Conservation (phyloP, 2,113 vertebrate species). For the Corythornis madagascariensis region DNA sequence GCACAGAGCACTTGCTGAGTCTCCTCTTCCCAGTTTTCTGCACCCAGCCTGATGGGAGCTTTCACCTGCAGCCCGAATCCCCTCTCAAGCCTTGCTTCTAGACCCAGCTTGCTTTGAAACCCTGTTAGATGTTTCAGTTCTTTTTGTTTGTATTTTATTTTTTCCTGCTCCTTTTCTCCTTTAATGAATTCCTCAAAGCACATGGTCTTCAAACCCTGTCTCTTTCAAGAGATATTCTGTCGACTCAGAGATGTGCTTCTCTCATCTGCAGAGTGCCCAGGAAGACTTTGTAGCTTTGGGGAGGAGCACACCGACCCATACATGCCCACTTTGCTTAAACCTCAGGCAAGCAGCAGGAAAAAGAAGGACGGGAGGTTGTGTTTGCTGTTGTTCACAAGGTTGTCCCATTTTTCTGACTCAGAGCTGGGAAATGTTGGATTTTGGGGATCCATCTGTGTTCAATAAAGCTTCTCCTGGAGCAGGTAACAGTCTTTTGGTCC, state of each 20-base stretch:
- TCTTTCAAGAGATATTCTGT: slow-evolving; percentile 4
- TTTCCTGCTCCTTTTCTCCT: not conserved
- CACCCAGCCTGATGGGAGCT: not conserved
- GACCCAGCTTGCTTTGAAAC: not conserved
- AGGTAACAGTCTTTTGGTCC: accelerated
- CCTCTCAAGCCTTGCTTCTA: not conserved
- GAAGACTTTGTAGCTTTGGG: not conserved
- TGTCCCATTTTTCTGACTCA: not conserved
- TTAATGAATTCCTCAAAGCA: slow-evolving; percentile 28
- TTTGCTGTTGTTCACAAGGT: not conserved
- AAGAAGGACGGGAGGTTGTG: not conserved
- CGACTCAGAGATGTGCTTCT: not conserved
- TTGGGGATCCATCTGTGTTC: not conserved
- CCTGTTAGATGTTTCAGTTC: not conserved
- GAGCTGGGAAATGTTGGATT: not conserved
- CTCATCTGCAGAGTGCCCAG: not conserved
- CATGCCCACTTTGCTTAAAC: not conserved
- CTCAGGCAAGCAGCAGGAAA: not conserved
- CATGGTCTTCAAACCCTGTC: not conserved
- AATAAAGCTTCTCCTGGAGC: not conserved
- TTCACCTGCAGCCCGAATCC: not conserved
- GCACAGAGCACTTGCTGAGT: accelerated
- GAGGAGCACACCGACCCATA: not conserved
- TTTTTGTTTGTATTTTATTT: not conserved
- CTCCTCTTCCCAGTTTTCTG: not conserved